Base-by-base conservation (phyloP, 2,113 vertebrate species). In the Thryonomys swinderianus region DNA sequence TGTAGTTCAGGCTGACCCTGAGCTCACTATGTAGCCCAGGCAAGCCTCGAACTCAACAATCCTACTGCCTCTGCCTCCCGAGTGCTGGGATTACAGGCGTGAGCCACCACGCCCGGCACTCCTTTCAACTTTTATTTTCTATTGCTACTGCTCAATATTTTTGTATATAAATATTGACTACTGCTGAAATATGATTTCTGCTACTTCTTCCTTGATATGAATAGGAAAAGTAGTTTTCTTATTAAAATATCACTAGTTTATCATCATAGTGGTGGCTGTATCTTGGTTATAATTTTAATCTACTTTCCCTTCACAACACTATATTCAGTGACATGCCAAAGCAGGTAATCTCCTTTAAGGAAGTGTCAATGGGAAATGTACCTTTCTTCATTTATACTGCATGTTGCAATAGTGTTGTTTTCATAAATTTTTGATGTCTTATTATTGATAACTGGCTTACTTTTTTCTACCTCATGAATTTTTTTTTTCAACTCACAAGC, bases 271-370 rank as follows among this genome's bases (percentile, higher is more conserved):
- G 0, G 92, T 93, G 85, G 14, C 62, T 81, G 2, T 73, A 12
- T 91, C 88, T 92, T 81, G n/a, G 2, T 40, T 30, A 79, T 87
- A 69, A 27, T 84, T 97, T 95, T 95, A 94, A 83, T 48, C 90
- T 95, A 25, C 61, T 85, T 69, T 23, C 30, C 25, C 3, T 16
- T 6, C 23, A 45, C 16, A 23, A 5, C 42, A 80, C 20, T 94
- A 10, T 95, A 20, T 91, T 97, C 96, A 83, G 42, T 93, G 57
- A 96, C 73, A 76, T 91, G 53, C 78, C 59, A 89, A 64, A 95
- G 48, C n/a, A 74, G 25, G 40, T 51, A 30, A 23, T 51, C 10
- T 96, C 95, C 25, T 1, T 96, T 78, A 23, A 91, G 94, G 64
- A 57, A 96, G 78, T 74, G 95, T 96, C 85, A 91, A 67, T 82